Base-by-base conservation (phyloP, 2,888 invertebrate genomes). In the Sminthurides aquaticus region DNA sequence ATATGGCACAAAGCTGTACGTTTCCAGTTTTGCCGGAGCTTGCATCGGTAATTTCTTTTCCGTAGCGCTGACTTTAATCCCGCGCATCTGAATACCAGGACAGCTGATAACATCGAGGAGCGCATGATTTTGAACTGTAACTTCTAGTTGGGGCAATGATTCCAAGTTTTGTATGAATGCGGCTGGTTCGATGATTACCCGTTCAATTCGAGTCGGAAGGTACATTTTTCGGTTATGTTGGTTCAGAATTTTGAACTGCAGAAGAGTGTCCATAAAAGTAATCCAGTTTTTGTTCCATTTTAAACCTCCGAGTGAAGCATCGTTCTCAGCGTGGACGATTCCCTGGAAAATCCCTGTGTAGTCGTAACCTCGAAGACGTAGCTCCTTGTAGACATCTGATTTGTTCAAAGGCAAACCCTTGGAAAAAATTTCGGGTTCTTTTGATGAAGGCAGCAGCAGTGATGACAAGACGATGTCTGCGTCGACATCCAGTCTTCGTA, bases 181-280 rank as follows among this genome's bases (percentile, higher is more conserved):
- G 2, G 26, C 22, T 0, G 87, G 86, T 75, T 89, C 85, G 52
- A 91, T 87, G 20, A 83, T 82, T 0, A 90, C 77, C 75, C 83
- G 86, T 74, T 86, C 84, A 29, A 91, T 86, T 62, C 87, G 83
- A 0, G 89, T 90, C 0, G 92, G 91, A 0, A 91, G 83, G 75
- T 86, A 83, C 2, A 91, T 82, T 2, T 86, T 84, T 27, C 89
- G 83, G 0, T 86, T 84, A 70, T 87, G 85, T 64, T 85, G 82
- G 27, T 85, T 84, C 27, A 91, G 77, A 58, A 92, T 85, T 74
- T 86, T 84, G 75, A 90, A 85, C 79, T 95, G 94, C 18, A 95
- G 81, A 86, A 95, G 87, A 43, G 89, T 88, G 79, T 95, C 94
- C 80, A 95, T 84, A 78, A 91, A 91, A 2, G 89, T 84, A 5